These are phyloP conservation scores for Protomyctophum bolini DNA, from an alignment of 2,113 vertebrate genomes.

Conservation along the genomic window DNA sequence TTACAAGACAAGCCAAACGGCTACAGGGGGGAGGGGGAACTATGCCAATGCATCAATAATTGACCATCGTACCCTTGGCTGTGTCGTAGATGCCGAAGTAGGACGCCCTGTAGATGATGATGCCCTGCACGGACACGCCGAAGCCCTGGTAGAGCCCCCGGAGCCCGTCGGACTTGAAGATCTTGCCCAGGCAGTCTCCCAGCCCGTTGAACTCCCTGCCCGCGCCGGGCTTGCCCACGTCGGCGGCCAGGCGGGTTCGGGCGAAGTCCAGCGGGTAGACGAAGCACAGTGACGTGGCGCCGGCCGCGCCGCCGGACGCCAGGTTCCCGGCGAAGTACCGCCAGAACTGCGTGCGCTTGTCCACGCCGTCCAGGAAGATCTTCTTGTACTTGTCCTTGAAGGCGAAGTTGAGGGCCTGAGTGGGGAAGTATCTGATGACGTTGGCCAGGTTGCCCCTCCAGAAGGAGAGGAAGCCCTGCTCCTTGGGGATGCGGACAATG, in stretches of 20 bases:
- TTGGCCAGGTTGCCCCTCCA: constrained; percentile 93
- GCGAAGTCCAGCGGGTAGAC: constrained; percentile 91
- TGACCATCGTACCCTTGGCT: constrained; percentile 84
- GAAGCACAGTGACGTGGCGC: constrained; percentile 88
- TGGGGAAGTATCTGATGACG: constrained; percentile 91
- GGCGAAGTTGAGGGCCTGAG: constrained; percentile 91
- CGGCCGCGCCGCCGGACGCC: constrained; percentile 86
- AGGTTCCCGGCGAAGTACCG: constrained; percentile 90
- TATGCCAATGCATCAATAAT: background rate
- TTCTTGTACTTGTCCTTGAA: constrained; percentile 95
- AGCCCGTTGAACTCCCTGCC: constrained; percentile 85
- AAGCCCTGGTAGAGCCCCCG: constrained; percentile 87
- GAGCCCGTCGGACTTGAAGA: constrained; percentile 83
- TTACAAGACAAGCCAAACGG: too few relatives aligned
- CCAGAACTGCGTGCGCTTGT: constrained; percentile 90
- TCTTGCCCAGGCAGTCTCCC: constrained; percentile 84
- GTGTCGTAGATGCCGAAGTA: constrained; percentile 97
- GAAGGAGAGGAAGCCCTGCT: constrained; percentile 88
- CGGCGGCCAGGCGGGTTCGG: constrained; percentile 86
- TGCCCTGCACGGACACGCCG: constrained; percentile 92
- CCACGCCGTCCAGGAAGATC: constrained; percentile 87
- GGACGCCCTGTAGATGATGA: constrained; percentile 95
- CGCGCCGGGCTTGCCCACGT: constrained; percentile 82
- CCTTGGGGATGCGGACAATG: constrained; percentile 86
- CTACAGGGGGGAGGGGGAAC: background rate